Conservation (phyloP, 92 coral and sea anemone genomes). For the Montipora capitata region DNA sequence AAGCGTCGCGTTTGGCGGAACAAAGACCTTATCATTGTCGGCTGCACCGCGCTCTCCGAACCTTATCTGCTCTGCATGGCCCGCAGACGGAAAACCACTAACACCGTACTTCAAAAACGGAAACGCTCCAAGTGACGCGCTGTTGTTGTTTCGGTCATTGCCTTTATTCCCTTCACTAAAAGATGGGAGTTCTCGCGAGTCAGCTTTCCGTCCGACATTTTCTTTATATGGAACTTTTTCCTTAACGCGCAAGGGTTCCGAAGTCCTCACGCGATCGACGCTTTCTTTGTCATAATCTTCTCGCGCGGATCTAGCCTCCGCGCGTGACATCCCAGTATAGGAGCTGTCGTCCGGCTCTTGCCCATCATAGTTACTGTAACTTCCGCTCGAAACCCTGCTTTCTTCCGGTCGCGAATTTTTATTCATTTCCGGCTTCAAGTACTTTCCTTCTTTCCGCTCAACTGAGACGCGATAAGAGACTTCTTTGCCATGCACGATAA, state of each 20-base stretch:
- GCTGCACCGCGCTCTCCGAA: conserved; percentile 42
- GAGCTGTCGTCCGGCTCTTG: conserved; percentile 4
- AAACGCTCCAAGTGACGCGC: conserved; percentile 39
- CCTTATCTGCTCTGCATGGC: conserved; percentile 37
- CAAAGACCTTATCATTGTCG: conserved; percentile 80
- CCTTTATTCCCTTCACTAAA: conserved; percentile 52
- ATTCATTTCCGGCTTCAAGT: conserved; percentile 11
- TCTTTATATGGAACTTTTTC: conserved; percentile 25
- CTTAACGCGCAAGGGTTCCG: conserved; percentile 28
- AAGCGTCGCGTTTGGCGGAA: conserved; percentile 89
- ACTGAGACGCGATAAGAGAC: conserved; percentile 49
- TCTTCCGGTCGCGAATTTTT: conserved; percentile 27
- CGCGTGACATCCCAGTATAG: not conserved
- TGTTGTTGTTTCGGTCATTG: conserved; percentile 79
- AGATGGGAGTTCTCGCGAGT: conserved; percentile 35
- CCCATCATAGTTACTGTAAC: conserved; percentile 31
- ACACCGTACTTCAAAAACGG: conserved; percentile 25
- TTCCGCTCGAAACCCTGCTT: not conserved
- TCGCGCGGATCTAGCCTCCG: conserved; percentile 13
- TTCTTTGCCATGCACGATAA: conserved; percentile 33
- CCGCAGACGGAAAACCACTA: not conserved
- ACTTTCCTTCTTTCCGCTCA: conserved; percentile 46
- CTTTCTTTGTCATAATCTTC: conserved; percentile 23
- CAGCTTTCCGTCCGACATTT: conserved; percentile 27
- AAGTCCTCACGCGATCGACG: conserved; percentile 26